Evolutionary conservation across 2,113 vertebrate genomes (phyloP).

Genomic region (Serilophus lunatus): DNA sequence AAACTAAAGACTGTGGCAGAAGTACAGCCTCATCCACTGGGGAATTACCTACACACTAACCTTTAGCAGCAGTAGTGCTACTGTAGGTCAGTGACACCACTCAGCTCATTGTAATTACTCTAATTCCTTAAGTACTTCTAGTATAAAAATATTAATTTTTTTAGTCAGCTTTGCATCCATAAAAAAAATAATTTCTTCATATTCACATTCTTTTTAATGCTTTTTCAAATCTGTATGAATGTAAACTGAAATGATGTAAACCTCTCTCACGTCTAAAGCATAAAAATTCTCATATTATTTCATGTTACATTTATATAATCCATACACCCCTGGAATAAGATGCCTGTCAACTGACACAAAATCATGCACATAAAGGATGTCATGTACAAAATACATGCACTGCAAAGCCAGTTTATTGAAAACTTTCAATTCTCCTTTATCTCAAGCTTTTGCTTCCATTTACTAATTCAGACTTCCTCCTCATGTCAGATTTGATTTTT

Average conservation of each 20-base stretch:
- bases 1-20: neutral
- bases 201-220: neutral
- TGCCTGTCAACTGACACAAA: neutral
- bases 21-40: neutral
- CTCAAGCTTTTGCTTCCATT: neutral
- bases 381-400: neutral
- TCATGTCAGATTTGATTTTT: neutral
- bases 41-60: neutral
- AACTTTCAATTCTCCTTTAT: neutral
- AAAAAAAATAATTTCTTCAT: neutral
- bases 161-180: neutral
- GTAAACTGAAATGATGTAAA: neutral
- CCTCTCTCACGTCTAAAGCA: neutral
- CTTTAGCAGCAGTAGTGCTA: neutral
- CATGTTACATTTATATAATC: neutral
- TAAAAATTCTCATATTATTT: neutral
- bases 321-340: neutral
- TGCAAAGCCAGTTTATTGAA: neutral
- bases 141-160: neutral
- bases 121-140: neutral
- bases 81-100: neutral
- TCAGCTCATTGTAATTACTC: neutral
- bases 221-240: neutral
- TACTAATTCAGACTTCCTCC: neutral
- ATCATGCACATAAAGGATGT: neutral